Base-by-base conservation (phyloP, 2,797 vertebrate species). In the Pipistrellus pipistrellus region DNA sequence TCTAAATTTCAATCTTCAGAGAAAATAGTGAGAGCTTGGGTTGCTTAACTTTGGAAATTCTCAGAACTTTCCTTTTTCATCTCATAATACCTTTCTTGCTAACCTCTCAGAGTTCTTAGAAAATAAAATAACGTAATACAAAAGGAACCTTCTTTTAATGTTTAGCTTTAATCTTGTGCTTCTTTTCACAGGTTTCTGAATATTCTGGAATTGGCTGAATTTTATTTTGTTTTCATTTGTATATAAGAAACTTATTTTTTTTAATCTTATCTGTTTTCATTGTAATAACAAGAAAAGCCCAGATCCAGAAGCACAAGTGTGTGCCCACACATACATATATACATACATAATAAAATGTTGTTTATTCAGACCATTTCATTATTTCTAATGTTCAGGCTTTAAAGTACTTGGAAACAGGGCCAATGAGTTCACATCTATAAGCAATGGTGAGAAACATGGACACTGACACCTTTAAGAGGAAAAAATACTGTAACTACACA, bases 81-180 rank as follows among this genome's bases (percentile, higher is more conserved):
- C 27, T 85, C 35, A 55, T n/a, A 72, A 85, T 20, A 57, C 10
- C 25, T 73, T 20, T 81, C 48, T 35, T 64, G 13, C 32, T 73
- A 90, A 85, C 38, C 14, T 66, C 75, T 85, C 14, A 57, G 38
- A 81, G 25, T 41, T 66, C 48, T 32, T 13, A 46, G 59, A 66
- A 77, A 94, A 86, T 41, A 94, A 85, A 90, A 68, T 86, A 69
- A 57, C 14, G 25, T 59, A 62, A 46, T 38, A 55, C 30, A 75
- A 9, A 18, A 72, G 51, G 32, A 73, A 80, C 8, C 7, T 35
- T 68, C 17, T 55, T 69, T 66, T 32, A 75, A 88, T 51, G 64
- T 68, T 93, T 84, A 18, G 44, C 25, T 76, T 89, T 68, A 68
- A 20, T 55, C 35, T 78, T 35, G 21, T 68, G 68, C 35, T 46